A percentile compares a stretch with the other conserved stretches of the same genome.
Conservation (phyloP, 92 coral and sea anemone species). For the Porites divaricata region DNA sequence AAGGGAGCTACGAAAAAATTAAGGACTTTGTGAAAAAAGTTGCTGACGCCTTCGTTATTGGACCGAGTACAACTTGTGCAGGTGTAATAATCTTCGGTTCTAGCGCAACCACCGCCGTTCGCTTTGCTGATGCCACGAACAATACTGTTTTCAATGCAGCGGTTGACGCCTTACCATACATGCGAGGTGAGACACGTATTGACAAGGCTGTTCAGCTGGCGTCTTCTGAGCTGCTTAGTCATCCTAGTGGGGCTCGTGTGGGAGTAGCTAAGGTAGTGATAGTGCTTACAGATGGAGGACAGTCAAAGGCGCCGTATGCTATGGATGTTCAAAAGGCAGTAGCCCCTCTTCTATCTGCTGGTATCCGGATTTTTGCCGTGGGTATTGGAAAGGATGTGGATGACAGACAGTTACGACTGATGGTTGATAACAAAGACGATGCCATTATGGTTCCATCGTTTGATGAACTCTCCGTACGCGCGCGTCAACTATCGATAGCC, state of each 20-base stretch:
- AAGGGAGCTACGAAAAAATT: conserved; percentile 53
- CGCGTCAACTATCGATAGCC: conserved; percentile 46
- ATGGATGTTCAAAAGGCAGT: conserved; percentile 53
- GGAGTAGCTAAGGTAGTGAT: conserved; percentile 75
- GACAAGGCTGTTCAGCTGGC: conserved; percentile 67
- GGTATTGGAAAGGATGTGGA: conserved; percentile 65
- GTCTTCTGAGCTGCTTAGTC: conserved; percentile 41
- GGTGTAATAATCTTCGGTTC: conserved; percentile 65
- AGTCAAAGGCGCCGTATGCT: conserved; percentile 50
- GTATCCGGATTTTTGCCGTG: conserved; percentile 68
- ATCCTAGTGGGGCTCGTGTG: conserved; percentile 50
- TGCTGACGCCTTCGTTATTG: conserved; percentile 60
- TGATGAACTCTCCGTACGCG: conserved; percentile 35
- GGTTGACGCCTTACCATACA: conserved; percentile 55
- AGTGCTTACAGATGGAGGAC: conserved; percentile 61
- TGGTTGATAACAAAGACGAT: conserved; percentile 42
- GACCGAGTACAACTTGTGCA: conserved; percentile 38
- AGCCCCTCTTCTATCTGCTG: conserved; percentile 58
- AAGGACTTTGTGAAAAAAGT: conserved; percentile 78
- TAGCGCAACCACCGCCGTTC: conserved; percentile 49
- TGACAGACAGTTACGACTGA: conserved; percentile 34
- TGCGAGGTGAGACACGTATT: conserved; percentile 58
- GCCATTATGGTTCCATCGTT: conserved; percentile 49
- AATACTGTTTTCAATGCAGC: conserved; percentile 58
- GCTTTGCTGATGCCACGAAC: conserved; percentile 44